These are phyloP conservation scores for Shinisaurus crocodilurus DNA, from an alignment of 2,113 vertebrate genomes.

Conservation along the genomic window DNA sequence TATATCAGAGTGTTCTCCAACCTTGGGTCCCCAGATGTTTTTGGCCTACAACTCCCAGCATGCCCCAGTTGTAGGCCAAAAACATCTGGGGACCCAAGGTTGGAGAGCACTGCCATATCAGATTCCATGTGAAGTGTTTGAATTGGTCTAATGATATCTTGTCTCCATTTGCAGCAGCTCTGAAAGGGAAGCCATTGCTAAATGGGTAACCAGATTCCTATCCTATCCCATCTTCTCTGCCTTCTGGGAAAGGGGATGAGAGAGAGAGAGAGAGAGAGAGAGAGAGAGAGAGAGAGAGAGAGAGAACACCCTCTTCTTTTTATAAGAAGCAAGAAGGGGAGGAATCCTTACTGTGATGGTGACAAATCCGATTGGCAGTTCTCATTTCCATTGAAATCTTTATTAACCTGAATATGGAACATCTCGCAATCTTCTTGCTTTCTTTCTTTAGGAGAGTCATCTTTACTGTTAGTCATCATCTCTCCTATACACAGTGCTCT, in stretches of 20 bases:
- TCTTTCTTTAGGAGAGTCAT: slow-evolving; percentile 42
- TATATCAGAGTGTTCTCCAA: too few species aligned
- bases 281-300: too few species aligned
- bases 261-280: too few species aligned
- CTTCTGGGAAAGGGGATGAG: slow-evolving; percentile 24
- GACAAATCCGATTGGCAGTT: slow-evolving; percentile 74
- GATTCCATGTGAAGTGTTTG: slow-evolving; percentile 39
- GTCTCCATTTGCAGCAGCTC: slow-evolving; percentile 68
- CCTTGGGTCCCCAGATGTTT: too few species aligned
- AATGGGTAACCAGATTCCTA: slow-evolving; percentile 57
- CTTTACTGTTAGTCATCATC: background rate
- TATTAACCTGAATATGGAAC: slow-evolving; percentile 67
- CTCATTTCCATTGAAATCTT: slow-evolving; percentile 73
- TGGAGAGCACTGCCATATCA: too few species aligned
- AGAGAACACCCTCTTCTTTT: slow-evolving; percentile 37
- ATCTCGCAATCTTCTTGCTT: slow-evolving; percentile 70
- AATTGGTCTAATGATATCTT: slow-evolving; percentile 58
- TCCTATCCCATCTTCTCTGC: slow-evolving; percentile 60
- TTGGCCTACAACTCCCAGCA: too few species aligned
- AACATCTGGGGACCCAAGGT: too few species aligned
- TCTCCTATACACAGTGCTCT: slow-evolving; percentile 33
- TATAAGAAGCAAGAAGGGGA: slow-evolving; percentile 68
- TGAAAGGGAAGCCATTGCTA: slow-evolving; percentile 70
- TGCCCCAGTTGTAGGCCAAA: too few species aligned
- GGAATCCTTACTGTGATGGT: slow-evolving; percentile 72